Percentiles rank a stretch among this genome's conserved stretches.
These are phyloP conservation scores for Myotis lucifugus DNA, from an alignment of 2,113 vertebrate species.

Conservation along the genomic window DNA sequence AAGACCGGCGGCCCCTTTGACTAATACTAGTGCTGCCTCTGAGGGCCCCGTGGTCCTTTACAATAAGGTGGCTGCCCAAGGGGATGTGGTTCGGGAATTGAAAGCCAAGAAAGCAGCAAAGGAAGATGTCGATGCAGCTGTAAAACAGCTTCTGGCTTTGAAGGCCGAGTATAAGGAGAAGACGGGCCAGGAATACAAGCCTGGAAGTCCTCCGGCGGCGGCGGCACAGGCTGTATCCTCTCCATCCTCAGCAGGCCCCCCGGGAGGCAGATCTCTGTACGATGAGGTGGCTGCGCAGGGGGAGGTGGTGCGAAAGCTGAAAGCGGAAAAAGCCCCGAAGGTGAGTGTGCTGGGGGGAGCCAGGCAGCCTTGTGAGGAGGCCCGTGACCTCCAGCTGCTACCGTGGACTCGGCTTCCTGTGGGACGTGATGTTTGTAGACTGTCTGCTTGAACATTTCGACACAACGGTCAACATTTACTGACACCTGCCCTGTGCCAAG, in stretches of 20 bases:
- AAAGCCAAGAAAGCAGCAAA: slow-evolving; percentile 93
- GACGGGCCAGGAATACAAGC: slow-evolving; percentile 94
- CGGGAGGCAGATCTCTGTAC: slow-evolving; percentile 72
- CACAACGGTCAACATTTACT: not conserved
- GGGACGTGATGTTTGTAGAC: not conserved
- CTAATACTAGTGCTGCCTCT: not conserved
- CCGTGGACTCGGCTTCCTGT: not conserved
- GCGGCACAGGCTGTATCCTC: slow-evolving; percentile 11
- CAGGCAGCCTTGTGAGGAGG: fast-evolving
- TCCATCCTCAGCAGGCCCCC: not conserved
- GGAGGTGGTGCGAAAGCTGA: slow-evolving; percentile 89
- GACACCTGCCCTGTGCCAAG: not conserved
- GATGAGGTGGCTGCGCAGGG: slow-evolving; percentile 88
- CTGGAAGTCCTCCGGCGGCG: slow-evolving; percentile 83
- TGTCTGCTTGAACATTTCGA: not conserved
- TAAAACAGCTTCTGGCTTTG: slow-evolving; percentile 91
- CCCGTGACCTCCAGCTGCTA: not conserved
- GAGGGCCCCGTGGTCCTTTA: slow-evolving; percentile 83
- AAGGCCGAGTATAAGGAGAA: slow-evolving; percentile 95
- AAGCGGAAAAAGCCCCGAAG: slow-evolving; percentile 87
- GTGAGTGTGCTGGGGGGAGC: slow-evolving; percentile 69
- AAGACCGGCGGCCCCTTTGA: slow-evolving; percentile 53
- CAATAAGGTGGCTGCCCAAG: slow-evolving; percentile 89
- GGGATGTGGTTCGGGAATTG: slow-evolving; percentile 92
- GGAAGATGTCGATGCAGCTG: slow-evolving; percentile 93